Conservation (phyloP, 2,888 invertebrate species). For the Hydroisotoma schaefferi region DNA sequence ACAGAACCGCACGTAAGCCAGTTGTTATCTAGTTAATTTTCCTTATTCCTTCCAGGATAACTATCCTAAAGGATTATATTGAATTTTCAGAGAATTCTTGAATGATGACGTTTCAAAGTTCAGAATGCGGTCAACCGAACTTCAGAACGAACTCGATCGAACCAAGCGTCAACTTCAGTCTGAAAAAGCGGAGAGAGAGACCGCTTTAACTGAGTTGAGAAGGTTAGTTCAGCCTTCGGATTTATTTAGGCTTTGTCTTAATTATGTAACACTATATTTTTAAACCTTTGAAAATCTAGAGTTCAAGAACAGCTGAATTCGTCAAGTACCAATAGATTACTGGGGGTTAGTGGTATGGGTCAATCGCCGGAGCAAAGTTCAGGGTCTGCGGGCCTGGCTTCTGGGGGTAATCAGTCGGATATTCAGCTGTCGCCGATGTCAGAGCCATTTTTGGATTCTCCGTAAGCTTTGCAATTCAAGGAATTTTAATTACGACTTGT, state of each 20-base stretch:
- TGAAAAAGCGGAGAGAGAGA: constrained; percentile 42
- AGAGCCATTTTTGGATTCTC: not conserved
- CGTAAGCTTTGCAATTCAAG: no score
- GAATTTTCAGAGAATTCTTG: constrained; percentile 34
- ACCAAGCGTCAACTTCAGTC: constrained; percentile 35
- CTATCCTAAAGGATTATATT: no score
- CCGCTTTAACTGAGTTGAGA: constrained; percentile 36
- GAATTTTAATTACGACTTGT: no score
- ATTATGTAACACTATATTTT: no score
- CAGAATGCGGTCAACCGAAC: constrained; percentile 39
- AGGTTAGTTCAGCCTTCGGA: no score
- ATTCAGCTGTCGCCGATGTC: constrained; percentile 5
- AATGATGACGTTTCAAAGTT: constrained; percentile 38
- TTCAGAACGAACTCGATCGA: constrained; percentile 42
- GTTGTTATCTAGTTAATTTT: not conserved
- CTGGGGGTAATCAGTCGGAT: not conserved
- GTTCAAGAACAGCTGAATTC: constrained; percentile 41
- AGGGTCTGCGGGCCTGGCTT: not conserved
- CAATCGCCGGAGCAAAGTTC: not conserved
- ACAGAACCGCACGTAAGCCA: constrained; percentile 36
- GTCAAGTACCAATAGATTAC: constrained; percentile 33
- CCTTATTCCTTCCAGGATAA: no score
- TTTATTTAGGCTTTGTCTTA: no score
- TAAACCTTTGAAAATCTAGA: no score
- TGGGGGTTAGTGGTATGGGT: not conserved